Base-by-base conservation (phyloP, 1,140 invertebrate genomes). In the Lepidostoma basale region DNA sequence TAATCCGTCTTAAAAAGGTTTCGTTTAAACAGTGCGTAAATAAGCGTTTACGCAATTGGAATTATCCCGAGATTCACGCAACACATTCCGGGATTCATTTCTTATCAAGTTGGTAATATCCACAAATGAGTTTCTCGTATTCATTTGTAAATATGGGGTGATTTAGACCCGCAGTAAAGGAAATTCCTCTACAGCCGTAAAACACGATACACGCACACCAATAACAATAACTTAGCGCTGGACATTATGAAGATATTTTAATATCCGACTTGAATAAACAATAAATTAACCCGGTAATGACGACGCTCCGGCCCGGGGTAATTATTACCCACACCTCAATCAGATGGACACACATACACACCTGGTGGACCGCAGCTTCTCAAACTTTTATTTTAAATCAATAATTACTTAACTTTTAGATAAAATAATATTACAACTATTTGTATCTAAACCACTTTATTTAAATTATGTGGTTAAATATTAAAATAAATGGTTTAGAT, bases 171-270 rank as follows among this genome's bases (percentile, higher is more conserved):
- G 56, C 39, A 52, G 66, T 70, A 68, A 72, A 72, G 33, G 54
- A 56, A 65, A 72, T 72, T 72, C 70, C 70, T 14, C 3, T 33
- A 40, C 20, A 36, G 67, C 58, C 62, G 56, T 72, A 65, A 72
- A 72, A 72, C 49, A 66, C 70, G 70, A 72, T 72, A 72, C 70
- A 62, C 49, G 3, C n/a, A 9, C 30, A 44, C 20, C 62, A 58
- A 72, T 60, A 66, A 45, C 62, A 63, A 64, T 68, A 68, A 72
- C 60, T 68, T 68, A 62, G 44, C 28, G 45, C 22, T 14, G 69
- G 56, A 60, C 63, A 69, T 69, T 72, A 72, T 72, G 70, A 72
- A 72, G 70, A 72, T 72, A 69, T 72, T 72, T 72, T 67, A 69
- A 72, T 69, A 69, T 69, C 66, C 33, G 58, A 69, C 44, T 56